Conservation (phyloP, 1,140 invertebrate species). For the Yoshiicerus persimilis region DNA sequence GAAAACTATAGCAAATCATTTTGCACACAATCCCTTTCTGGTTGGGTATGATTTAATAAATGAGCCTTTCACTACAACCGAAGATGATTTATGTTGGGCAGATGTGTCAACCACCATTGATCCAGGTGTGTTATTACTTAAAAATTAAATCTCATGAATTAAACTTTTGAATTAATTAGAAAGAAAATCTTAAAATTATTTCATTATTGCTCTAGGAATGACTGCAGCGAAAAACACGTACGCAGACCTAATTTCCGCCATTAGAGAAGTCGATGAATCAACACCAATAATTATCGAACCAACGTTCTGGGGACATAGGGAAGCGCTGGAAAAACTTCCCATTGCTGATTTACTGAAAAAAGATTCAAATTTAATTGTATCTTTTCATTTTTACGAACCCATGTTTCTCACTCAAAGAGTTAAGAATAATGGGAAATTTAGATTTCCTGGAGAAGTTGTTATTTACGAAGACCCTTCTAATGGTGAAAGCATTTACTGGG, state of each 20-base stretch:
- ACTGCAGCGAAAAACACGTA: neutral
- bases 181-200: too few species aligned
- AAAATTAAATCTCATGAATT: neutral
- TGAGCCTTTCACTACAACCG: conserved; percentile 24
- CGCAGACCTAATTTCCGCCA: neutral
- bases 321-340: conserved; percentile 11
- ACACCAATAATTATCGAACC: conserved; percentile 39
- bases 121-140: neutral
- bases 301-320: conserved; percentile 28
- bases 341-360: neutral
- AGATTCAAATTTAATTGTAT: conserved; percentile 34
- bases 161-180: too few species aligned
- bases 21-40: neutral
- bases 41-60: conserved; percentile 43
- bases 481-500: conserved; percentile 20
- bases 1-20: conserved; percentile 9
- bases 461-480: neutral
- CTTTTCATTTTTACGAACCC: conserved; percentile 43
- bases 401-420: conserved; percentile 4
- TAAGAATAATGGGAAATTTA: neutral
- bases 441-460: conserved; percentile 24
- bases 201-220: conserved; percentile 10
- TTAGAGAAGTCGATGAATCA: conserved; percentile 11
- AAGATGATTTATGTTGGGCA: neutral
- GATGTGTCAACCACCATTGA: neutral